phyloP scores from a whole-genome alignment of 2,113 vertebrate genomes.

The Papio anubis region DNA sequence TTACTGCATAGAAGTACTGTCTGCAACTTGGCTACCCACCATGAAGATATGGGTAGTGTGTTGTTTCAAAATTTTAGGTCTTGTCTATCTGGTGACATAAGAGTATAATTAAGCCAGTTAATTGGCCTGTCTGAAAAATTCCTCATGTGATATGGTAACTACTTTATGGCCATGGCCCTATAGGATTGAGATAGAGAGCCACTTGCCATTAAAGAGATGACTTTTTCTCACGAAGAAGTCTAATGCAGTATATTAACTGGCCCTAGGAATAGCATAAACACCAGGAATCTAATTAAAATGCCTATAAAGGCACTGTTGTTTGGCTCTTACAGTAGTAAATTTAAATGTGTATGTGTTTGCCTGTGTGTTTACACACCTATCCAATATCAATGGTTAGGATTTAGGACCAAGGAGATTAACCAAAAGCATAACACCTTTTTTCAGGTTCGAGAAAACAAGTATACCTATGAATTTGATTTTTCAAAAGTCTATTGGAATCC shows the following conservation, averaged over 20 bases:
- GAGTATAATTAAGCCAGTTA: background rate
- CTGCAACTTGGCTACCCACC: conserved; percentile 66
- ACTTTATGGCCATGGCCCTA: conserved; percentile 8
- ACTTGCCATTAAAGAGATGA: conserved; percentile 29
- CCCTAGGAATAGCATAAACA: background rate
- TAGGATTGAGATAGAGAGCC: conserved; percentile 24
- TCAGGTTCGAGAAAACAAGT: conserved; percentile 95
- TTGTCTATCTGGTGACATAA: conserved; percentile 62
- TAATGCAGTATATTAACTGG: background rate
- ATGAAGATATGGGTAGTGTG: background rate
- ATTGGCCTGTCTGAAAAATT: conserved; percentile 51
- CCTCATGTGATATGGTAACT: conserved; percentile 1
- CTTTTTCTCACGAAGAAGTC: conserved; percentile 37
- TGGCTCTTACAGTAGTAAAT: conserved; percentile 5
- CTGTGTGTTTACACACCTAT: background rate
- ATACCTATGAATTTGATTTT: conserved; percentile 94
- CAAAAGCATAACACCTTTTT: conserved; percentile 63
- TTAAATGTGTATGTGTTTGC: background rate
- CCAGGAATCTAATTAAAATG: background rate
- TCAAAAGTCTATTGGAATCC: conserved; percentile 98
- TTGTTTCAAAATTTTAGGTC: conserved; percentile 59
- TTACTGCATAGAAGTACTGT: conserved; percentile 56
- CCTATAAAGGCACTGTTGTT: conserved; percentile 35
- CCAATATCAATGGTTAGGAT: background rate
- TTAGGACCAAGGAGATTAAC: conserved; percentile 37